Conservation (phyloP, 2,888 invertebrate species). For the Hydropsyche betteni region DNA sequence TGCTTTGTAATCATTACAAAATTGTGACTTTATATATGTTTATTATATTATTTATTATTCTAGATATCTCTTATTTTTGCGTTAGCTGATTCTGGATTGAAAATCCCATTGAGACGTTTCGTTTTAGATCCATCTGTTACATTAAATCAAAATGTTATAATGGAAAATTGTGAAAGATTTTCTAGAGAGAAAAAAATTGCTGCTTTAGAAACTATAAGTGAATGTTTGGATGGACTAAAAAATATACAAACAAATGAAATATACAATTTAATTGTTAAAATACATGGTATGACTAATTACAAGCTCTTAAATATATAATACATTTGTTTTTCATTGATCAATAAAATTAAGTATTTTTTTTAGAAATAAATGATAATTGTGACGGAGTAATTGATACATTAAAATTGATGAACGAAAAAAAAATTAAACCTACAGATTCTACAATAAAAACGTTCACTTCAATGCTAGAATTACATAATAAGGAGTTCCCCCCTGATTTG, state of each 20-base stretch:
- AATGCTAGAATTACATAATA: constrained; percentile 59
- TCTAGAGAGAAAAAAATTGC: constrained; percentile 59
- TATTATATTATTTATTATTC: constrained; percentile 36
- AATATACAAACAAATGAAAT: constrained; percentile 59
- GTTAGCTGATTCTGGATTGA: constrained; percentile 66
- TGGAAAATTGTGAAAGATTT: constrained; percentile 65
- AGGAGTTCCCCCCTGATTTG: constrained; percentile 54
- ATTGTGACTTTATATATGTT: background rate
- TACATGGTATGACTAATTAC: constrained; percentile 61
- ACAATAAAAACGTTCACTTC: constrained; percentile 59
- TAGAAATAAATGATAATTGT: constrained; percentile 64
- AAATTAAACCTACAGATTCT: constrained; percentile 60
- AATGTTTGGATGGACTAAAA: constrained; percentile 58
- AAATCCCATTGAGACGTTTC: constrained; percentile 62
- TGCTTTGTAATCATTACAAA: background rate
- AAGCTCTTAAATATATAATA: constrained; percentile 20
- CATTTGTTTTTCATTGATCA: no score
- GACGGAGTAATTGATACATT: constrained; percentile 61
- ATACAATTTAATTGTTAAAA: constrained; percentile 63
- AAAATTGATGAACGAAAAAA: constrained; percentile 62
- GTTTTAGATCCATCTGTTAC: constrained; percentile 64
- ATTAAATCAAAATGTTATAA: constrained; percentile 64
- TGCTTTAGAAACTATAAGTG: constrained; percentile 58
- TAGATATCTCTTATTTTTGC: constrained; percentile 64
- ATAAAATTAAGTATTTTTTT: constrained; percentile 50